Base-by-base conservation (phyloP, 2,113 vertebrate species). In the Dasyurus viverrinus region DNA sequence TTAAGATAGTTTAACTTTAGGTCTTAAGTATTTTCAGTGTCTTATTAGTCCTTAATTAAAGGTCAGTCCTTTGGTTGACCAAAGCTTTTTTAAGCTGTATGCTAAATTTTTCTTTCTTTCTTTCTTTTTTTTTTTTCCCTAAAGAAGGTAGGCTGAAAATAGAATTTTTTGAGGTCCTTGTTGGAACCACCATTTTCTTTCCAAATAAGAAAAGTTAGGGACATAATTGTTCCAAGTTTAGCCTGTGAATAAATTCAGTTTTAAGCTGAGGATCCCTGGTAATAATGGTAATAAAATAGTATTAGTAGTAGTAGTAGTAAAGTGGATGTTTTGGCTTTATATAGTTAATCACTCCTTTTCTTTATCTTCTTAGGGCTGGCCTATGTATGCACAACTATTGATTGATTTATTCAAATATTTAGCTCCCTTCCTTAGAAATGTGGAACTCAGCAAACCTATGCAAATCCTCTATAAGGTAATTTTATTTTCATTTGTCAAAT, bases 381-480 rank as follows among this genome's bases (percentile, higher is more conserved):
- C 99, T 94, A 99, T 99, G 99, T 99, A 99, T 91, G 99, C 99
- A 42, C 99, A 99, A 98, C 98, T 99, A 97, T 95, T 99, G 98
- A 99, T 99, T 0, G 99, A 99, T 97, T 99, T 99, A 36, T 99
- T 99, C 98, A 99, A 99, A 98, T 99, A 99, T 98, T 98, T 99
- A 98, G 99, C 99, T 47, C 99, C 99, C 96, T 99, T 99, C 98
- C 98, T 99, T 98, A 99, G 99, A 98, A 99, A 99, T 95, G 99
- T 99, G 98, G 99, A 99, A 98, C 99, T 99, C 98, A 99, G 99
- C 98, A 99, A 99, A 99, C 99, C 99, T 99, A 99, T 99, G 99
- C 99, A 99, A 99, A 99, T 99, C 96, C 99, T 99, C 97, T 99
- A 99, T 98, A 99, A 99, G 99, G 99, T 99, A 98, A 98, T 94